phyloP scores from a whole-genome alignment of 2,888 invertebrate genomes.

The Macrophya alboannulata region DNA sequence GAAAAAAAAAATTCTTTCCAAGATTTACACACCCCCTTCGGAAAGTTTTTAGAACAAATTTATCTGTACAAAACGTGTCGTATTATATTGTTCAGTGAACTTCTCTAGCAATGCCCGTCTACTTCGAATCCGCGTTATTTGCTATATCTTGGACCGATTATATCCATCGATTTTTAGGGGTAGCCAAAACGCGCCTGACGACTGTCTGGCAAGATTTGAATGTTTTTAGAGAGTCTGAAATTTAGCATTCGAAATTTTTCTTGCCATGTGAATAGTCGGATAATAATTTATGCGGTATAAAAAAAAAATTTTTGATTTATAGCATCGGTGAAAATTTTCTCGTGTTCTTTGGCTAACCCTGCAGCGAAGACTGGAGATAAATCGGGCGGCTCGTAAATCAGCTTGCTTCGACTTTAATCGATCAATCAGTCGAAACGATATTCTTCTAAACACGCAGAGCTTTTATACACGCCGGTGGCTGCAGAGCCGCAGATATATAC shows the following conservation, averaged over 20 bases:
- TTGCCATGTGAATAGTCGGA: not conserved
- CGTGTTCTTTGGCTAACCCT: not conserved
- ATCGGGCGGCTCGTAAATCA: conserved; percentile 10
- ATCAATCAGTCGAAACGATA: conserved; percentile 6
- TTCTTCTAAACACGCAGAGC: not conserved
- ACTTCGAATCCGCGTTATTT: not conserved
- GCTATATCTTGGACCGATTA: not conserved
- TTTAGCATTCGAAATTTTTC: not conserved
- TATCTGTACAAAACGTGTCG: not conserved
- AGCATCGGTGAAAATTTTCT: not conserved
- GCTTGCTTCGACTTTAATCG: conserved; percentile 22
- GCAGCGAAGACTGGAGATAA: not conserved
- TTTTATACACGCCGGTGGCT: not conserved
- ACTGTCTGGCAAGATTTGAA: not conserved
- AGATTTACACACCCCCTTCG: not conserved
- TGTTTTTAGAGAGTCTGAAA: too few species aligned
- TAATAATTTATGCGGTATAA: not conserved
- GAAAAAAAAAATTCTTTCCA: not conserved
- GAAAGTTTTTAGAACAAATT: not conserved
- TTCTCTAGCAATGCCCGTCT: too few species aligned
- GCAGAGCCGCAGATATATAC: not conserved
- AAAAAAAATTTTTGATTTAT: not conserved
- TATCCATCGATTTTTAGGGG: conserved; percentile 23
- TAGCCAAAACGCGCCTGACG: not conserved
- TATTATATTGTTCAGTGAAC: not conserved